phyloP scores from a whole-genome alignment of 2,888 invertebrate genomes.

The Luperina nickerlii region DNA sequence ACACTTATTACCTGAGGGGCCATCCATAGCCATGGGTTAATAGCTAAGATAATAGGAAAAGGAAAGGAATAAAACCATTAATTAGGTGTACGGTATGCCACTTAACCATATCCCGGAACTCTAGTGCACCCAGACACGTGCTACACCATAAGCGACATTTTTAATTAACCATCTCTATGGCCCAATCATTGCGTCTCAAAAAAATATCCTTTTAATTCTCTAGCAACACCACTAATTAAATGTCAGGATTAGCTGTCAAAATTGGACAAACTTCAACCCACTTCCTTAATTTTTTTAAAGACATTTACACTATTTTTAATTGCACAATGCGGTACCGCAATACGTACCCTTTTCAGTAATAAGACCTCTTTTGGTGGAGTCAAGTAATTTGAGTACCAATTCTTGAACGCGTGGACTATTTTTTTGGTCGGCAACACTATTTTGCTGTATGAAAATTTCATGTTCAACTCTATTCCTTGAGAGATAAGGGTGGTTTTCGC shows the following conservation, averaged over 20 bases:
- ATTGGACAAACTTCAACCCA: constrained; percentile 69
- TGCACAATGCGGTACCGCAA: constrained; percentile 72
- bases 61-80: background rate
- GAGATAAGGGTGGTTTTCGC: constrained; percentile 24
- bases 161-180: constrained; percentile 63
- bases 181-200: constrained; percentile 40
- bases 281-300: constrained; percentile 71
- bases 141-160: constrained; percentile 32
- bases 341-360: constrained; percentile 77
- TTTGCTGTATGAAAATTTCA: background rate
- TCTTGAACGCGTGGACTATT: constrained; percentile 70
- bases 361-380: constrained; percentile 80
- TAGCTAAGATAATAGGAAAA: no score
- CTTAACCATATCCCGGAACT: constrained; percentile 5
- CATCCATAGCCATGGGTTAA: no score
- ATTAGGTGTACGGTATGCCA: background rate
- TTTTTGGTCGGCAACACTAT: constrained; percentile 30
- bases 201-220: constrained; percentile 61
- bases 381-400: constrained; percentile 87
- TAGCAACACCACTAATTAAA: constrained; percentile 80
- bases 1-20: no score
- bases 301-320: constrained; percentile 84
- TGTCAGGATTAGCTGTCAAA: constrained; percentile 75
- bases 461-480: accelerated
- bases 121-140: constrained; percentile 1